Evolutionary conservation across 1,140 invertebrate genomes (phyloP).

Genomic region (Plutomurus gul): DNA sequence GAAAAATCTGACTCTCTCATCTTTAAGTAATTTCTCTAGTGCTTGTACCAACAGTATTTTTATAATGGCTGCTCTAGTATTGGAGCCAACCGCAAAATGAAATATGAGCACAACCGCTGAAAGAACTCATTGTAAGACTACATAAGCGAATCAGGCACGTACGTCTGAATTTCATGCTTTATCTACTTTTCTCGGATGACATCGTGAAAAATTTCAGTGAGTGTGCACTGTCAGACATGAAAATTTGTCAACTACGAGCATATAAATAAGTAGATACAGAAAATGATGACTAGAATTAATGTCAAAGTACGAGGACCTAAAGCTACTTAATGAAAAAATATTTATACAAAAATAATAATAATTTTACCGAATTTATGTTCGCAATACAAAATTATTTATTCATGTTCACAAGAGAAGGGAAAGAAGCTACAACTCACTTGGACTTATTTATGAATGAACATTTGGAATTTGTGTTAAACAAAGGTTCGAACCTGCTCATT

Average conservation of each 20-base stretch:
- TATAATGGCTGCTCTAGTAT: not conserved
- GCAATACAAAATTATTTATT: too few relatives aligned
- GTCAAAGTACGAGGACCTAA: too few relatives aligned
- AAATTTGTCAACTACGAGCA: slow-evolving; percentile 22
- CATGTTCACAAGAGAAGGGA: too few relatives aligned
- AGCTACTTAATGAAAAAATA: too few relatives aligned
- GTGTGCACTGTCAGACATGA: not conserved
- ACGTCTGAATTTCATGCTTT: not conserved
- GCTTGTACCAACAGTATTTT: not conserved
- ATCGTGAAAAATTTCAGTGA: not conserved
- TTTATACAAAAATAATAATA: too few relatives aligned
- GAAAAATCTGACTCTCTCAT: not conserved
- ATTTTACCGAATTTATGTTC: too few relatives aligned
- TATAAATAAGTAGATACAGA: not conserved
- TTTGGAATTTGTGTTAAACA: too few relatives aligned
- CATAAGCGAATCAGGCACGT: slow-evolving; percentile 17
- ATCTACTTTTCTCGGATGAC: not conserved
- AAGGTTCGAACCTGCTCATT: too few relatives aligned
- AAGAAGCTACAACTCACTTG: too few relatives aligned
- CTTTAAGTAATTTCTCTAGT: not conserved
- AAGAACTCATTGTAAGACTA: slow-evolving; percentile 11
- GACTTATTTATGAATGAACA: too few relatives aligned
- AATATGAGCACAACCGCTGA: slow-evolving; percentile 4
- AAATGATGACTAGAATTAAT: not conserved
- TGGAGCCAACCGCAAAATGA: not conserved